These are phyloP conservation scores for Aleiodes alternator DNA, from an alignment of 2,888 invertebrate species.

Conservation along the genomic window DNA sequence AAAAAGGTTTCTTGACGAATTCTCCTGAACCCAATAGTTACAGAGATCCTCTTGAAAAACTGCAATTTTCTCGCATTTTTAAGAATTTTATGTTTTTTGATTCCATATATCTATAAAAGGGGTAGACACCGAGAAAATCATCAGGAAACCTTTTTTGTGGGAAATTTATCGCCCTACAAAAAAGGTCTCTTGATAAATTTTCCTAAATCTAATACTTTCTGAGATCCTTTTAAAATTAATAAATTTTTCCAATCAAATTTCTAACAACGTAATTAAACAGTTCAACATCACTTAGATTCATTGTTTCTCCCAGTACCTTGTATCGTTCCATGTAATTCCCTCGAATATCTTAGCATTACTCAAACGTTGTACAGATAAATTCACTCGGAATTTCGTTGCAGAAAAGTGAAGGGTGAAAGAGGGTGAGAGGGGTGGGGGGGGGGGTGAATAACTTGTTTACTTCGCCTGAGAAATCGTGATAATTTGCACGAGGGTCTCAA, in stretches of 20 bases:
- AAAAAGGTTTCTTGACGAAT: no score
- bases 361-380: conserved; percentile 28
- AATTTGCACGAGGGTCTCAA: conserved; percentile 65
- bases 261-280: conserved; percentile 16
- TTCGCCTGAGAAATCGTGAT: conserved; percentile 65
- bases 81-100: no score
- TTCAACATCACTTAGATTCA: conserved; percentile 30
- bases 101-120: no score
- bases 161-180: no score
- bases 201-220: no score
- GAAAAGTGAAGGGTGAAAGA: not conserved
- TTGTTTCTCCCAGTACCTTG: conserved; percentile 37
- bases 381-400: conserved; percentile 32
- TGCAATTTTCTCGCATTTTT: no score
- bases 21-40: no score
- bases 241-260: not conserved
- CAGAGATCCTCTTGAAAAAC: no score
- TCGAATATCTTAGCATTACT: conserved; percentile 40
- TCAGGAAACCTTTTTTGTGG: no score
- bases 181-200: no score
- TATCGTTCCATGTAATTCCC: conserved; percentile 12
- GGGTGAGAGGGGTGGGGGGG: not conserved
- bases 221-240: no score
- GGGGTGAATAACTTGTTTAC: conserved; percentile 40
- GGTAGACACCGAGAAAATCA: no score